Evolutionary conservation across 2,888 invertebrate species (phyloP).

Genomic region (Fragum sueziense): DNA sequence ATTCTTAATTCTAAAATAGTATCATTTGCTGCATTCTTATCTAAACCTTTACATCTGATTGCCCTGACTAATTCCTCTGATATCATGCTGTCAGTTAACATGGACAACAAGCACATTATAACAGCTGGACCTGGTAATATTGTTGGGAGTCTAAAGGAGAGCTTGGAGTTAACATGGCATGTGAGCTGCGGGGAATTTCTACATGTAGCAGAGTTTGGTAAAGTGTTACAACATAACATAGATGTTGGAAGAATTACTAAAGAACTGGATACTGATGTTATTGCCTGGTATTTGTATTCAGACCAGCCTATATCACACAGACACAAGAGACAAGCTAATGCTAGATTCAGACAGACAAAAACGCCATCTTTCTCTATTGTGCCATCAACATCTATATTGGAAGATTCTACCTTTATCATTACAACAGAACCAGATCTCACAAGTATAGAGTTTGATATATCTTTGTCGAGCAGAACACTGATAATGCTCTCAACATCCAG

Average conservation of each 20-base stretch:
- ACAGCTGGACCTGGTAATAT: conserved; percentile 56
- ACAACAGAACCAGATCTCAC: background rate
- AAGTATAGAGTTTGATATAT: background rate
- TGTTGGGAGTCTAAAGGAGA: conserved; percentile 38
- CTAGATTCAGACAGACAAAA: conserved; percentile 19
- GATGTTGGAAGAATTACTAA: conserved; percentile 45
- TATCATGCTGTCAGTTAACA: conserved; percentile 13
- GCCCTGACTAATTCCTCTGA: conserved; percentile 19
- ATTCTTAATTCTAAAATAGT: conserved; percentile 13
- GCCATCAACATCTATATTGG: conserved; percentile 28
- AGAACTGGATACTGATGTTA: conserved; percentile 40
- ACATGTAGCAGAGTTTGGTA: conserved; percentile 39
- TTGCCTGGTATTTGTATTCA: conserved; percentile 54
- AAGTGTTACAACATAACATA: conserved; percentile 56
- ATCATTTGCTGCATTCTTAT: conserved; percentile 41
- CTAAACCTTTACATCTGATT: conserved; percentile 40
- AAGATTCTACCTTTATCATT: background rate
- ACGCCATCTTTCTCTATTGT: conserved; percentile 38
- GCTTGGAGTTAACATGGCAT: conserved; percentile 52
- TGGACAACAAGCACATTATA: conserved; percentile 38
- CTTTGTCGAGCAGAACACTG: background rate
- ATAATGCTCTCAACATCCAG: background rate
- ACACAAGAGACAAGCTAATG: conserved; percentile 37
- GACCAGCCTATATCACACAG: conserved; percentile 36
- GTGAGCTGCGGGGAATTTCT: conserved; percentile 44